These are phyloP conservation scores for Spodoptera picta DNA, from an alignment of 2,888 invertebrate species.

Conservation along the genomic window DNA sequence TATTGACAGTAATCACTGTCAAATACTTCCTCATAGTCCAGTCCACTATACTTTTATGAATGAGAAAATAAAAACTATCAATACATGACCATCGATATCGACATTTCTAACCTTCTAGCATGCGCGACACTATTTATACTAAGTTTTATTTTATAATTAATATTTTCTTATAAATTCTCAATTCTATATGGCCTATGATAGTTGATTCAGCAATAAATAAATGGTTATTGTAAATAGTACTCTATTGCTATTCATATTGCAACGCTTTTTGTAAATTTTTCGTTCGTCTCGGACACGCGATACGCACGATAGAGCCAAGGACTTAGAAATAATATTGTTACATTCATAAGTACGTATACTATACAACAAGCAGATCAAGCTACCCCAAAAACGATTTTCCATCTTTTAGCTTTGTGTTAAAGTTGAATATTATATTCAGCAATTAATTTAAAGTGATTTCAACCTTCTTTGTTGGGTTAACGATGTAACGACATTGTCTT, in stretches of 20 bases:
- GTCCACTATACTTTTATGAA: no score
- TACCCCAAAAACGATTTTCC: no score
- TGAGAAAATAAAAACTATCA: no score
- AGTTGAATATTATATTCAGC: no score
- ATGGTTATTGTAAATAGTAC: constrained; percentile 65
- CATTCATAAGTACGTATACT: constrained; percentile 18
- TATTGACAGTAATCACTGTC: constrained; percentile 5
- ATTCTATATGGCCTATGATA: constrained; percentile 67
- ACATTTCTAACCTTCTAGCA: constrained; percentile 13
- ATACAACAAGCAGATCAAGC: no score
- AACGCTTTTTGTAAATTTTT: constrained; percentile 50
- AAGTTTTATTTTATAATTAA: constrained; percentile 48
- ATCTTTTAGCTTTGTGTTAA: no score
- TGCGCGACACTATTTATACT: constrained; percentile 35
- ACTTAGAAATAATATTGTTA: constrained; percentile 42
- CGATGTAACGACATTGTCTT: no score
- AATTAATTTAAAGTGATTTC: no score
- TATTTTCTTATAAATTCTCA: constrained; percentile 48
- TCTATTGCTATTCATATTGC: constrained; percentile 45
- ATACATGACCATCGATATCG: background rate
- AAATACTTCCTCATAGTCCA: constrained; percentile 10
- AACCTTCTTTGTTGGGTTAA: no score
- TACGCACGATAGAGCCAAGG: constrained; percentile 44
- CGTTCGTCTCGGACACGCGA: constrained; percentile 47
- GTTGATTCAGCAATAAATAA: constrained; percentile 66